Evolutionary conservation across 1,140 invertebrate species (phyloP).

Genomic region (Drosophila willistoni): DNA sequence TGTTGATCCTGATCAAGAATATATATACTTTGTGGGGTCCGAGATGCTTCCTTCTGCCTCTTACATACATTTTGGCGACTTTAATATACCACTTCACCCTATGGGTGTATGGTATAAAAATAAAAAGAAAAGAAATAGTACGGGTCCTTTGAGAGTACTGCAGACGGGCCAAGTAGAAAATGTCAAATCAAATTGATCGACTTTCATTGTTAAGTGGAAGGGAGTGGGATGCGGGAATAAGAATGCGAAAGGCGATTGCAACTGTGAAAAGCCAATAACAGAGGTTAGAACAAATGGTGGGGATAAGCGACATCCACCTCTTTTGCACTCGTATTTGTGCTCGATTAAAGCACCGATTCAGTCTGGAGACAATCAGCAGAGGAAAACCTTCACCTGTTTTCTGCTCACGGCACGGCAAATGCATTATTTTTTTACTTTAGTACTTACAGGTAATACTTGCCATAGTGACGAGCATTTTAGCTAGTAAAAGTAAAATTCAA

Average conservation of each 20-base stretch:
- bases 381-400: slow-evolving; percentile 27
- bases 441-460: no score
- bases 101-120: no score
- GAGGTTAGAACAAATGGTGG: slow-evolving; percentile 45
- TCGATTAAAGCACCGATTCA: slow-evolving; percentile 69
- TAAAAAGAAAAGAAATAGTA: slow-evolving; percentile 8
- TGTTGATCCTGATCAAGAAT: no score
- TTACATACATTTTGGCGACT: no score
- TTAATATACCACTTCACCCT: no score
- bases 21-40: no score
- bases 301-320: slow-evolving; percentile 1
- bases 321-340: slow-evolving; percentile 57
- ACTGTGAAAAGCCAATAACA: slow-evolving; percentile 77
- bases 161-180: slow-evolving; percentile 48
- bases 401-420: no score
- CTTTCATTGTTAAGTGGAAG: slow-evolving; percentile 68
- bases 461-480: no score
- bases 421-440: no score
- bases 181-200: slow-evolving; percentile 82
- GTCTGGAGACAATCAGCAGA: slow-evolving; percentile 34
- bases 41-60: no score
- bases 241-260: slow-evolving; percentile 32
- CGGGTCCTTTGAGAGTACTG: slow-evolving; percentile 14
- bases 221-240: slow-evolving; percentile 7
- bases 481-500: no score